A percentile compares a stretch with the other conserved stretches of the same genome.
Conservation (phyloP, 2,797 vertebrate species). For the Micropoecilia bifurca region DNA sequence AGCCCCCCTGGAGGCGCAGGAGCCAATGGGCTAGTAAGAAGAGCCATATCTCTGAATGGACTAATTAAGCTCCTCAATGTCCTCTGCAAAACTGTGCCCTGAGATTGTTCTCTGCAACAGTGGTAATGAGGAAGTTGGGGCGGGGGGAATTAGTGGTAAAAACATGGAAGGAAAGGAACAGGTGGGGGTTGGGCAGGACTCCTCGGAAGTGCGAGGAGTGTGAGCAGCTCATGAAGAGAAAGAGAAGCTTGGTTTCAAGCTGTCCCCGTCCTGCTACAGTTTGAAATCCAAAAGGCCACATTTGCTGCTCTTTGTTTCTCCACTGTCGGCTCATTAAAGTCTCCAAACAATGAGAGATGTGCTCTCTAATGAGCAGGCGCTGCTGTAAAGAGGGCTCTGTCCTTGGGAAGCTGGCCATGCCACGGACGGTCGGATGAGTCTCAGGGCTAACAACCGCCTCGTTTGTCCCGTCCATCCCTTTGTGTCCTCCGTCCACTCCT, state of each 20-base stretch:
- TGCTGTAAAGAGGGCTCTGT: slow-evolving; percentile 71
- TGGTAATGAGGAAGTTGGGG: slow-evolving; percentile 67
- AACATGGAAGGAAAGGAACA: slow-evolving; percentile 19
- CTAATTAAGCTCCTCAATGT: slow-evolving; percentile 82
- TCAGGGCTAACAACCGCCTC: slow-evolving; percentile 64
- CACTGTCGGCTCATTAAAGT: slow-evolving; percentile 78
- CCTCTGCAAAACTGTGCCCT: slow-evolving; percentile 73
- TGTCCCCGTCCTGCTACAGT: slow-evolving; percentile 49
- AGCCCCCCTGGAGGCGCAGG: slow-evolving; percentile 68
- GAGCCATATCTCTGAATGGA: slow-evolving; percentile 74
- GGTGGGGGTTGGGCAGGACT: background rate
- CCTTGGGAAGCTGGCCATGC: slow-evolving; percentile 75
- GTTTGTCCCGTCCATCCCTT: slow-evolving; percentile 48
- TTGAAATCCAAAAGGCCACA: slow-evolving; percentile 51
- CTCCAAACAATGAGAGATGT: slow-evolving; percentile 76
- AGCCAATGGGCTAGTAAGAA: slow-evolving; percentile 69
- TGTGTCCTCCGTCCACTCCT: slow-evolving; percentile 47
- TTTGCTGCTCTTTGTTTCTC: slow-evolving; percentile 69
- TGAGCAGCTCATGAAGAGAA: slow-evolving; percentile 27
- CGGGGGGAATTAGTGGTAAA: slow-evolving; percentile 45
- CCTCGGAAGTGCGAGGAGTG: slow-evolving; percentile 46
- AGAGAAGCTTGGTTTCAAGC: slow-evolving; percentile 12
- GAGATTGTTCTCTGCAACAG: slow-evolving; percentile 76
- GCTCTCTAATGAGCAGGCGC: slow-evolving; percentile 79
- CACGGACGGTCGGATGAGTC: slow-evolving; percentile 53